Percentiles rank a stretch among this genome's conserved stretches.
These are phyloP conservation scores for Anoplolepis gracilipes DNA, from an alignment of 1,140 invertebrate genomes.

Conservation along the genomic window DNA sequence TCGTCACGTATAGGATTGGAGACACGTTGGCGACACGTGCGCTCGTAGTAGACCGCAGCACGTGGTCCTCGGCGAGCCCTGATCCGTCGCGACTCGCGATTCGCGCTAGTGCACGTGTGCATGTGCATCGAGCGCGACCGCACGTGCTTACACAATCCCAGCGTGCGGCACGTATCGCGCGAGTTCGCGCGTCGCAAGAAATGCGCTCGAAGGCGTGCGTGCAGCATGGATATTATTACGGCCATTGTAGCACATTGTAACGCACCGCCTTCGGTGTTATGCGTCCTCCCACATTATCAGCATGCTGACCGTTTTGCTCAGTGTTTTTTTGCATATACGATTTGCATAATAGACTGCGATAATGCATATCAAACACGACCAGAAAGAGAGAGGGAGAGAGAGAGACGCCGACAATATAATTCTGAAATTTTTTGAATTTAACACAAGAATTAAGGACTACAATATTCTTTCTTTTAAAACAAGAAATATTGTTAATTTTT, in stretches of 20 bases:
- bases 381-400: not conserved
- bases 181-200: constrained; percentile 19
- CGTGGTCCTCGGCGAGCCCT: constrained; percentile 33
- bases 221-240: not conserved
- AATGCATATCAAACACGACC: constrained; percentile 14
- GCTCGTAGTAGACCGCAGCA: constrained; percentile 51
- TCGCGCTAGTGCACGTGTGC: constrained; percentile 32
- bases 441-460: not conserved
- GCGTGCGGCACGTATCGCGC: not conserved
- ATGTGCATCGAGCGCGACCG: not conserved
- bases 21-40: constrained; percentile 31
- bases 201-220: not conserved
- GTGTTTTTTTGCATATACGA: not conserved
- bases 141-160: not conserved
- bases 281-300: not conserved
- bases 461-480: not conserved
- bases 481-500: not conserved
- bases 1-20: not conserved
- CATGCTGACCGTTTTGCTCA: not conserved
- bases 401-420: not conserved
- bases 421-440: constrained; percentile 5
- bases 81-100: constrained; percentile 9
- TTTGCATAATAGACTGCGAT: constrained; percentile 28
- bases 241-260: constrained; percentile 24
- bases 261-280: not conserved